These are phyloP conservation scores for Pachycephus smyrnensis DNA, from an alignment of 2,888 invertebrate genomes.

Conservation along the genomic window DNA sequence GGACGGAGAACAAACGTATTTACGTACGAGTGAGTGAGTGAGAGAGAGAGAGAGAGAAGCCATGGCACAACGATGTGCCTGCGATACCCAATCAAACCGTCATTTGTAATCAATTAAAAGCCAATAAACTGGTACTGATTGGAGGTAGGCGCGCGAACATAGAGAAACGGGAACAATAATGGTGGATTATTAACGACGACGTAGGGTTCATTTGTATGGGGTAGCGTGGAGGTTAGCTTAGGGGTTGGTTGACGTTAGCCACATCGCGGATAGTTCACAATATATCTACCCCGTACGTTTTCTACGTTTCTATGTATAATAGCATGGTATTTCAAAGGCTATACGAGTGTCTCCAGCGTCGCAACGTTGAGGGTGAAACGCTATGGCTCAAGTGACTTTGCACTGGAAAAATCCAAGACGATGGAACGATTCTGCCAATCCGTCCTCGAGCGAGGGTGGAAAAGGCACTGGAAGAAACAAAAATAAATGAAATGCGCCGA, in stretches of 20 bases:
- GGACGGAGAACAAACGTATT: not conserved
- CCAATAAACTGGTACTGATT: slow-evolving; percentile 64
- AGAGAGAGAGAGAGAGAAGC: slow-evolving; percentile 9
- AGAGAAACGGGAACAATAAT: slow-evolving; percentile 61
- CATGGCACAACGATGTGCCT: slow-evolving; percentile 4
- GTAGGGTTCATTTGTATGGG: slow-evolving; percentile 49
- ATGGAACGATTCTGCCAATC: not conserved
- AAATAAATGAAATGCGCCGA: not conserved
- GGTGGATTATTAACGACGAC: slow-evolving; percentile 59
- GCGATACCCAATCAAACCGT: slow-evolving; percentile 57
- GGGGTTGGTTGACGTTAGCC: not conserved
- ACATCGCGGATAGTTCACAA: not conserved
- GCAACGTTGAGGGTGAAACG: not conserved
- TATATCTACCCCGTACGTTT: not conserved
- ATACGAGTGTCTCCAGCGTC: not conserved
- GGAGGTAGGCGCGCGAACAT: slow-evolving; percentile 49
- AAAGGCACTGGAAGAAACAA: not conserved
- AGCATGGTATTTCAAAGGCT: not conserved
- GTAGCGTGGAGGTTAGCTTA: not conserved
- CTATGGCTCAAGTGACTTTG: not conserved
- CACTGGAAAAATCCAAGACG: not conserved
- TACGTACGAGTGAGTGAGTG: not conserved
- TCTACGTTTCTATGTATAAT: not conserved
- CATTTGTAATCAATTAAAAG: slow-evolving; percentile 67
- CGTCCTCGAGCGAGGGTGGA: not conserved